Conservation (phyloP, 2,113 vertebrate genomes). For the Callopanchax toddi region DNA sequence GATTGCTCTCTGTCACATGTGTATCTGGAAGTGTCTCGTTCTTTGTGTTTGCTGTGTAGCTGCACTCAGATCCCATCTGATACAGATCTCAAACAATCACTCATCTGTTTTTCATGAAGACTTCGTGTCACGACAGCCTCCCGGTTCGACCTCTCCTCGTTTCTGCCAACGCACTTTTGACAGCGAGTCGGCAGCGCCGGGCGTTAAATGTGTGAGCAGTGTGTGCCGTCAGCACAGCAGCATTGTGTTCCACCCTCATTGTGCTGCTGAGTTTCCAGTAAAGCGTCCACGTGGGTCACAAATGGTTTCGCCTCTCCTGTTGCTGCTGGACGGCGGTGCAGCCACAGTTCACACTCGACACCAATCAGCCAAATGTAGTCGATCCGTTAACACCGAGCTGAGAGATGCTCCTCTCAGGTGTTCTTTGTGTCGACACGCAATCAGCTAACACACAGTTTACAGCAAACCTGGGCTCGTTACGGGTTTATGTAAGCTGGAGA, state of each 20-base stretch:
- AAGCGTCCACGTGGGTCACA: constrained; percentile 51
- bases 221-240: constrained; percentile 43
- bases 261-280: constrained; percentile 51
- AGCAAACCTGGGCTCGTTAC: constrained; percentile 11
- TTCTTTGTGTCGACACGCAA: constrained; percentile 16
- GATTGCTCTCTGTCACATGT: background rate
- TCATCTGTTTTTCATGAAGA: constrained; percentile 24
- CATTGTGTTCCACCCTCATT: constrained; percentile 48
- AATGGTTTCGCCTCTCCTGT: constrained; percentile 29
- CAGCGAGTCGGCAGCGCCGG: constrained; percentile 19
- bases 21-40: background rate
- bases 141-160: constrained; percentile 4
- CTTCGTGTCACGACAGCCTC: constrained; percentile 44
- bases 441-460: constrained; percentile 30
- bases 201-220: constrained; percentile 20
- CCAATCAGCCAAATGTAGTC: constrained; percentile 63
- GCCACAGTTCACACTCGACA: constrained; percentile 58
- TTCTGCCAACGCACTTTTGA: constrained; percentile 11
- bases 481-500: background rate
- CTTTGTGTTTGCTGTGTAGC: background rate
- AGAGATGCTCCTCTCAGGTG: constrained; percentile 38
- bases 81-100: constrained; percentile 32
- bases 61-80: constrained; percentile 29
- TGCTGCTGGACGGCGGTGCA: constrained; percentile 36
- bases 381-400: constrained; percentile 9